These are phyloP conservation scores for Hydrolagus colliei DNA, from an alignment of 2,797 vertebrate genomes.

Conservation along the genomic window DNA sequence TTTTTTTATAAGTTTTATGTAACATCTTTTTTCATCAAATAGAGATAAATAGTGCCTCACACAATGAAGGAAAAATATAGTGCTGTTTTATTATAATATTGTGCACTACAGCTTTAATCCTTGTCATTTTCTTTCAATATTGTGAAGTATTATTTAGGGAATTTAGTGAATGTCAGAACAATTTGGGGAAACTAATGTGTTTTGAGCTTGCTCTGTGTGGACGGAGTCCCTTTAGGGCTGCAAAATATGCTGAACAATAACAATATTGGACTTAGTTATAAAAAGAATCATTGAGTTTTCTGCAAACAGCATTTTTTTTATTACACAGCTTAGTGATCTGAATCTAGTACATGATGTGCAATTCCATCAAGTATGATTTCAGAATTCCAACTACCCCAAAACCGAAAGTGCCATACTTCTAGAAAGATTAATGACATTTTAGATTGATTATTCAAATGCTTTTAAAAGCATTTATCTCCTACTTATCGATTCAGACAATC, in stretches of 20 bases:
- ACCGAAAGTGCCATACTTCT: neutral
- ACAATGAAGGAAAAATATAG: neutral
- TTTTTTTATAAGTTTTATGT: neutral
- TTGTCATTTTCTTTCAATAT: neutral
- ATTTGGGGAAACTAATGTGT: neutral
- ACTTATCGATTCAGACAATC: too few relatives aligned
- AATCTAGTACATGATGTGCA: neutral
- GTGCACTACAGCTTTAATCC: neutral
- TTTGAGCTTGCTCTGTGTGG: neutral
- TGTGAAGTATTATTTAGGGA: slow-evolving; percentile 4
- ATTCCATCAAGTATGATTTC: slow-evolving; percentile 4
- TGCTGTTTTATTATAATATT: neutral
- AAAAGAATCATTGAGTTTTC: neutral
- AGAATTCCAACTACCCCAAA: neutral
- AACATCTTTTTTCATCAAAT: neutral
- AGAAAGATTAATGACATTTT: neutral
- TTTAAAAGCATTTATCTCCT: neutral
- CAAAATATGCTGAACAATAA: slow-evolving; percentile 8
- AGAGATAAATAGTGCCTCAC: neutral
- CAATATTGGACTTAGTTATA: neutral
- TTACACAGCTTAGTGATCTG: neutral
- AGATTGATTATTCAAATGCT: slow-evolving; percentile 13
- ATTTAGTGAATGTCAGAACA: neutral
- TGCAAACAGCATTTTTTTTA: slow-evolving; percentile 14
- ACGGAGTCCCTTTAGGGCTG: neutral